Evolutionary conservation across 2,113 vertebrate genomes (phyloP), one percentile per base, ranked within the genome.

Genomic region (Hemiscyllium ocellatum): DNA sequence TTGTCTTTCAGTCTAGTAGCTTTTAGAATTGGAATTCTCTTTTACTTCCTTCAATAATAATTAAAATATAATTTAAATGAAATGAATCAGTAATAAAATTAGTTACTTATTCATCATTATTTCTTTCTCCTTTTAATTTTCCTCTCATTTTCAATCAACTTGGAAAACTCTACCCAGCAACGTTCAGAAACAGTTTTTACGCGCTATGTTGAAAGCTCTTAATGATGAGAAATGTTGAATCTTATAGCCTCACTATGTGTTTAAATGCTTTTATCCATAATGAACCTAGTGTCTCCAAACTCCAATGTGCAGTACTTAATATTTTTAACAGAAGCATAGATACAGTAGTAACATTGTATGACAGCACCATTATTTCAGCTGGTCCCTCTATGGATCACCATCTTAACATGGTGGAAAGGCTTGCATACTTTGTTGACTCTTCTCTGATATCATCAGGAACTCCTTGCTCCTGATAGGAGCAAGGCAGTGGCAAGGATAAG

Each of bases 81-180:
- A 93, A 65, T 61, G 56, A 20, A 19, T 66, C 90, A 68, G 61
- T 68, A 56, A 52, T 29, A 89, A 89, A 89, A 89, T 56, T 56
- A 56, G 29, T 15, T 90, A 90, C 61, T 90, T 61, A 17, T 90
- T 65, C 50, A 52, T 90, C 87, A 33, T 94, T 93, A 94, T 94
- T 90, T 61, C 33, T 68, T 47, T 94, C n/a, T 33, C 61, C 37
- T n/a, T 94, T 94, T 94, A 94, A 94, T 69, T 94, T 37, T 19
- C 26, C n/a, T 42, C 24, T 68, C 65, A 68, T 61, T n/a, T 5
- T 37, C 61, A 93, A 56, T 52, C 50, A 29, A 50, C 24, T 26
- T 89, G 86, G 86, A 89, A 50, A 89, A 50, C 86, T 52, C 50
- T 89, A 83, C 24, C 42, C 86, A 89, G 20, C 42, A 37, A 47